Evolutionary conservation across 2,797 vertebrate genomes (phyloP), one percentile per base, ranked within the genome.

Genomic region (Merluccius polli): DNA sequence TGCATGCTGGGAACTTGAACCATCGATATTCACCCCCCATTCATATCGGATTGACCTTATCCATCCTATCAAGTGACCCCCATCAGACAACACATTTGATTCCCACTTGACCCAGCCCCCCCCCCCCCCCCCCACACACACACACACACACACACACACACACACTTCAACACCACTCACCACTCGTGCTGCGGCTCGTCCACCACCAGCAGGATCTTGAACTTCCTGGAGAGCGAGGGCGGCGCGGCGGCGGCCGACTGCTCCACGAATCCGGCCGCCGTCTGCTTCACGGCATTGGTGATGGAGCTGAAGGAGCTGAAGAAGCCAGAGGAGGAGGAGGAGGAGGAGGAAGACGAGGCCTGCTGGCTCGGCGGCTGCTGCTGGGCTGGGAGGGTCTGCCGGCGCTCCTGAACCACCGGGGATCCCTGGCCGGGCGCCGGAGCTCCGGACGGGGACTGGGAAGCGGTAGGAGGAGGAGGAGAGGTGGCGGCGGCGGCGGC

Each of bases 251-350:
- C 83, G 70, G 93, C 91, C 0, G 92, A 88, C 79, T 88, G 97
- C 86, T 97, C 97, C 89, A 97, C 96, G 78, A 98, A 94, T 33
- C 96, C 97, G 1, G 92, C 90, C 0, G 96, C 97, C 0, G 97
- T 98, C 91, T 99, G 97, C 92, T 98, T 98, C 89, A 99, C 97
- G 65, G 85, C 97, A 10, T 97, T 97, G 89, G 96, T 97, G 89
- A 99, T 96, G 85, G 97, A 98, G 93, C 94, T 98, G 93, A 99
- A 97, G 88, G 97, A 98, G 93, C 97, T 98, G 94, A 98, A 98
- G 90, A 98, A 98, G 77, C 97, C 95, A 12, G 95, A 95, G 77
- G 91, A 87, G n/a, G 95, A 95, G 77, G 90, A 88, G 16, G 94
- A 91, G 63, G 94, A 44, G 0, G 95, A 94, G 78, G 93, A 93